Evolutionary conservation across 2,888 invertebrate species (phyloP), one percentile per base, ranked within the genome.

Genomic region (Adelphocoris suturalis): DNA sequence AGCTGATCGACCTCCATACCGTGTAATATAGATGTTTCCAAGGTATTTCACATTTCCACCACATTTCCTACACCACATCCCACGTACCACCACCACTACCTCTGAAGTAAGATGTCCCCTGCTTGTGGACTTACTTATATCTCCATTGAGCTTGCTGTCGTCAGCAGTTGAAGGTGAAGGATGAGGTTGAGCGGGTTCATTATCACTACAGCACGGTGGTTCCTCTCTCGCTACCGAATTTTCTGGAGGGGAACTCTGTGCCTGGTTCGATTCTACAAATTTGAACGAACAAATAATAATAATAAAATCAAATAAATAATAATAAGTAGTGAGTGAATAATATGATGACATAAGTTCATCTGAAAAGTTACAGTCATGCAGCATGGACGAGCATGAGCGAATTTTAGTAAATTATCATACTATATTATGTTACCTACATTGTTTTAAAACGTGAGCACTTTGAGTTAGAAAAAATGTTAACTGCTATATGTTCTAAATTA

Each of bases 131-230:
- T 78, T 52, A 88, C 88, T 52, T 78, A 88, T 27, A 78, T 88
- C 88, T 23, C 88, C 88, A 52, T 88, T 88, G 23, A 55, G 28
- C 37, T 78, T 76, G 78, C 16, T 52, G 0, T 88, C 88, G 55
- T 88, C 88, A 12, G 52, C 46, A 46, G 57, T 52, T 55, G 88
- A 88, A 78, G 52, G 88, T 23, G 76, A 48, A 78, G 88, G 55
- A 4, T 1, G 14, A 52, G 82, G 82, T 23, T 52, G 82, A 27
- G 13, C 37, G 7, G 5, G 46, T 27, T 52, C 82, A 16, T 52
- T 27, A 11, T 52, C 68, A 68, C 27, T 68, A 57, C 1, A 57
- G 12, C 23, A 23, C 11, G 19, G 7, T 13, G 48, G 13, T 68
- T 68, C 68, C 27, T 27, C 68, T 23, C 23, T 68, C 68, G 23